Percentiles rank a stretch among this genome's conserved stretches.
Evolutionary conservation across 2,797 vertebrate species (phyloP).

Genomic region (Aeoliscus strigatus): DNA sequence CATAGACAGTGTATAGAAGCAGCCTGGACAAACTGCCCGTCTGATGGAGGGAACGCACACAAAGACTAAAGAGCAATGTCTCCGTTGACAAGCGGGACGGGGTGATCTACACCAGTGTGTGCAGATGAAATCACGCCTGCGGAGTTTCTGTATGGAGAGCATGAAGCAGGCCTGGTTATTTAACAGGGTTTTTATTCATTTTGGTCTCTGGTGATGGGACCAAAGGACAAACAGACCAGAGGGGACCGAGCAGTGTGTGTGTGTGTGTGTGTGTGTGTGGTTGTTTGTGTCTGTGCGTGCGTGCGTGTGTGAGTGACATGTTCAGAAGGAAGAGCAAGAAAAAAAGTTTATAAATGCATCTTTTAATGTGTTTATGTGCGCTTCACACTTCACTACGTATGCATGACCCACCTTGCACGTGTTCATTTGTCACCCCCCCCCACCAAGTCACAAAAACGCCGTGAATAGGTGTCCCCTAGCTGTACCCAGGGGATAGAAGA

Average conservation of each 20-base stretch:
- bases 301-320: slow-evolving; percentile 23
- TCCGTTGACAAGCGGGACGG: slow-evolving; percentile 21
- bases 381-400: slow-evolving; percentile 3
- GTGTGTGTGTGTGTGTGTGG: slow-evolving; percentile 8
- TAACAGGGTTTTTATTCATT: slow-evolving; percentile 59
- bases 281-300: slow-evolving; percentile 13
- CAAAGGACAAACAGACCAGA: slow-evolving; percentile 60
- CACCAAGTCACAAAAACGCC: no score
- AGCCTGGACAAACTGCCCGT: slow-evolving; percentile 44
- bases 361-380: slow-evolving; percentile 10
- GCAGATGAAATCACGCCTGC: slow-evolving; percentile 49
- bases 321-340: slow-evolving; percentile 14
- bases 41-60: slow-evolving; percentile 33
- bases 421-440: neutral
- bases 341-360: slow-evolving; percentile 6
- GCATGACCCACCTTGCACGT: slow-evolving; percentile 5
- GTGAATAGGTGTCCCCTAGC: no score
- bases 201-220: slow-evolving; percentile 57
- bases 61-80: slow-evolving; percentile 11
- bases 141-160: slow-evolving; percentile 65
- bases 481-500: no score
- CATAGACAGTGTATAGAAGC: slow-evolving; percentile 46
- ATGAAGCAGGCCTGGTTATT: slow-evolving; percentile 65
- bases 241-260: slow-evolving; percentile 41
- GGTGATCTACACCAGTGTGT: slow-evolving; percentile 23